Evolutionary conservation across 2,113 vertebrate species (phyloP), one percentile per base, ranked within the genome.

Genomic region (Danio rerio): DNA sequence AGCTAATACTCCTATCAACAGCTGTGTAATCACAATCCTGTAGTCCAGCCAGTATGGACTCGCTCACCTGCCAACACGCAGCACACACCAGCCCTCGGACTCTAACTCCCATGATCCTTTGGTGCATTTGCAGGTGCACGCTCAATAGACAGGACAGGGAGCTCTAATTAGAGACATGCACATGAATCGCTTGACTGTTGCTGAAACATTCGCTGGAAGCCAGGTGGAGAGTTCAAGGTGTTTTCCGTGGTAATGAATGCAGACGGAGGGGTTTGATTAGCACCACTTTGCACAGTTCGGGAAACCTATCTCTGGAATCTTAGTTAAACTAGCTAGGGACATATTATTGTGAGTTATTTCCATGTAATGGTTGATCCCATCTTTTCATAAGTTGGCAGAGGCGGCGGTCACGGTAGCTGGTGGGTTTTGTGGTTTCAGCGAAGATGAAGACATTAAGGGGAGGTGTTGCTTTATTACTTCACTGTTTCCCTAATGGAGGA

Each of bases 401-500:
- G 58, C 56, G 12, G 12, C 42, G 55, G 45, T 71, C 65, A 73
- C 47, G 21, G 68, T 81, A 63, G 16, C 72, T 66, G 55, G 50
- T 52, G 59, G 8, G 53, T 73, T 20, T 18, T 73, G 21, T 81
- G 53, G 78, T 66, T 61, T 56, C 90, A 10, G 11, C 69, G 86
- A 93, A 92, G 92, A 96, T 95, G 91, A 94, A 96, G 95, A 96
- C 88, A 87, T 95, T 96, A 96, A 96, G 95, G 94, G 94, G 94
- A 93, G 91, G 89, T 92, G 89, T 92, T 90, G 90, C 93, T 90
- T 93, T 95, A 91, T 90, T 94, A 89, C 92, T 93, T 92, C 91
- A 81, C 93, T 94, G 94, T 96, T 95, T 94, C 93, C 86, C 91
- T 91, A 93, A 95, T 94, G 91, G 90, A 94, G 90, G 93, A 82